Base-by-base conservation (phyloP, 2,888 invertebrate species). In the Drosophila nr. perissopoda region DNA sequence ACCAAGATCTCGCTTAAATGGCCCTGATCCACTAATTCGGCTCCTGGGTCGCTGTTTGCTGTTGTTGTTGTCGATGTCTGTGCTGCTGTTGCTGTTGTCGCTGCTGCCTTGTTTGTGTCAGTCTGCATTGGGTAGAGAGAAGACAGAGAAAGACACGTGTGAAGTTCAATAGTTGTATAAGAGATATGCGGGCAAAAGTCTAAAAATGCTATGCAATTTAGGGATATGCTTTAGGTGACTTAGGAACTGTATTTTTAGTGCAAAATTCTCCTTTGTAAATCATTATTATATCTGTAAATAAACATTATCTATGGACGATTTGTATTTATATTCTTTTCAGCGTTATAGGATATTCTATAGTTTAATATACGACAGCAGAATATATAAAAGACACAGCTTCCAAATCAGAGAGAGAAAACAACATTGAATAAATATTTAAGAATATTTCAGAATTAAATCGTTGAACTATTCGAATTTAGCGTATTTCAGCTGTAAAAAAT, bases 1-100 rank as follows among this genome's bases (percentile, higher is more conserved):
- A 91, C 90, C 85, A 85, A 85, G 86, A 91, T 84, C 80, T 90
- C 91, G 79, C 83, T 83, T 74, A 80, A 83, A 80, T 84, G 76
- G 80, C 81, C 81, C 79, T 79, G 79, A 76, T 76, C 81, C 74
- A 77, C 85, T 77, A 85, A 84, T 77, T 84, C 84, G 53, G 70
- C 79, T 79, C 66, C 81, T 72, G 78, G 66, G 69, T 73, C 78
- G 68, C 13, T 63, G 69, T 45, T 25, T 60, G 49, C 45, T 61
- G 78, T 21, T 63, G 63, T 45, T 29, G 76, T 45, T 69, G 68
- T 34, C 68, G 68, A 33, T 69, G 45, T 45, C 45, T 45, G 18
- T 61, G 65, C 51, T 29, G 76, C 38, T 69, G 69, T 38, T 74
- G 66, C 33, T 68, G 73, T n/a, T 29, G 38, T 13, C 48, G 78